Evolutionary conservation across 2,888 invertebrate genomes (phyloP), one percentile per base, ranked within the genome.

Genomic region (Eupeodes latifasciatus): DNA sequence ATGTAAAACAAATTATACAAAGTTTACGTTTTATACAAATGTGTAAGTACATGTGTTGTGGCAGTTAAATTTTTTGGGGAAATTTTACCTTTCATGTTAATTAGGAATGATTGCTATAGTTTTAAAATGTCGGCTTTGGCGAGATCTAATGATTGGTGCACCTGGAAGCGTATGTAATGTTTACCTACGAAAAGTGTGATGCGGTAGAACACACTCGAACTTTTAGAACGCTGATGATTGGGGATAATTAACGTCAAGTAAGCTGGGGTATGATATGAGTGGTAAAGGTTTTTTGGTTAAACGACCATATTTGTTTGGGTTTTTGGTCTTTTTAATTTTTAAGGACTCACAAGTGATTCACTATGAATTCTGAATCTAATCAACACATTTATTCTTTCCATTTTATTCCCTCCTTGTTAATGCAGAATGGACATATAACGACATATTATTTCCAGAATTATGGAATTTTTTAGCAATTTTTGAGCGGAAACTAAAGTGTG

Each of bases 1-100:
- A 77, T 78, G 81, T 77, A 49, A 69, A 85, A 78, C 74, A 81
- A 85, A 85, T 85, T 71, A 71, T 81, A 74, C 59, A 78, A 67
- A 78, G 77, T 78, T 78, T 62, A 59, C 67, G 69, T 82, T 85
- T 85, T 47, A 27, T 14, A n/a, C 12, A 59, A 14, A 59, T 9
- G 34, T n/a, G 34, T 36, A 3, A 7, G 14, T 14, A 1, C 1
- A 5, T 1, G 27, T 55, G 2, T 10, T 9, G 16, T 7, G 1
- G 72, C 71, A 59, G 57, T 81, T 64, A 69, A 59, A 36, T 82
- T 78, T 78, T 62, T 62, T 36, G 55, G 10, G 55, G 55, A 72
- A 78, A 78, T 57, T 78, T 78, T 62, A 74, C 85, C 74, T 85
- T 67, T 81, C 14, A 40, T 55, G 62, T 78, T 86, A 86, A 86